Evolutionary conservation across 1,140 invertebrate species (phyloP), one percentile per base, ranked within the genome.

Genomic region (Drosophila melanogaster): DNA sequence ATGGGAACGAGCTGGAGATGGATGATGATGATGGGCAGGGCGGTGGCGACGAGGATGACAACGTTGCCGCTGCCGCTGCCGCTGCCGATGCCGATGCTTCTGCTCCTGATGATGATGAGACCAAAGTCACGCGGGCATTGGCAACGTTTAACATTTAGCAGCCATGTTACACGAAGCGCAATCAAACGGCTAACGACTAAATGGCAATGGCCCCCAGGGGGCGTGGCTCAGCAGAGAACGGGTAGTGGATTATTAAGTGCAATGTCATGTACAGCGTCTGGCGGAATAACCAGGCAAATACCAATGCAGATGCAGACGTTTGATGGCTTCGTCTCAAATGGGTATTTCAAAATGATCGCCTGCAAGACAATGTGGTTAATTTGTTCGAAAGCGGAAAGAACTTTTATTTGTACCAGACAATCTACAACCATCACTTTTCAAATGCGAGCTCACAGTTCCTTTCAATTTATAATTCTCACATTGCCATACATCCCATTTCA

Each of bases 181-280:
- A 87, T 87, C 84, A 87, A 77, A 87, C 73, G 72, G 71, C 77
- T 89, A 87, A 87, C 84, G 84, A 90, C 80, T 79, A 89, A 87
- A 89, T 87, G 81, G 79, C 71, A 79, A 61, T 87, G 62, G 38
- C 54, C 69, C 67, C 62, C 24, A 49, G 46, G 54, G 77, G 41
- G 47, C 51, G 65, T 43, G 59, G 47, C 49, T n/a, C 17, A 26
- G 15, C 14, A 22, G 49, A 22, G 38, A 62, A 56, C 51, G 71
- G 57, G 41, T 50, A 50, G 71, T 50, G 37, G 71, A 71, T 56
- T 74, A 74, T 77, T 71, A 77, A 77, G 60, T 62, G 79, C 79
- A 81, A 76, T 71, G 79, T 76, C 62, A 69, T 77, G 74, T 77
- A 58, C 65, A 40, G 35, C 33, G 73, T 69, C 60, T 67, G 50